Conservation (phyloP, 1,140 invertebrate species). For the Aphelinus atriplicis region DNA sequence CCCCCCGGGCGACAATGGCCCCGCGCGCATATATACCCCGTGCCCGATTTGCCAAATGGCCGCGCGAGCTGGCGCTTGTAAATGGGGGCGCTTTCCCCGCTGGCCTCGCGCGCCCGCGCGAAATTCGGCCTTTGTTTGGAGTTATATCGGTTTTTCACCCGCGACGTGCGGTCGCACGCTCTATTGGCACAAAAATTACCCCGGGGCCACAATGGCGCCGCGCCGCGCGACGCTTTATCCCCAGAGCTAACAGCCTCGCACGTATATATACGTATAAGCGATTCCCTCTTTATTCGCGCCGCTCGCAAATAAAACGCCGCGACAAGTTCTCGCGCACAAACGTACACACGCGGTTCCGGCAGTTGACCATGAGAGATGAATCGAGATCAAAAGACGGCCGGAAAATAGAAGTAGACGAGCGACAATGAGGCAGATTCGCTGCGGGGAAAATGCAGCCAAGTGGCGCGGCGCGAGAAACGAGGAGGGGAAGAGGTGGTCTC, state of each 20-base stretch:
- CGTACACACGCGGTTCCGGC: not conserved
- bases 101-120: not conserved
- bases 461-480: too few species aligned
- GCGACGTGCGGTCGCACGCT: not conserved
- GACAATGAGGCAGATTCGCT: not conserved
- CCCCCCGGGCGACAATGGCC: too few species aligned
- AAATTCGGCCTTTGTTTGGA: slow-evolving; percentile 20
- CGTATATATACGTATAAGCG: not conserved
- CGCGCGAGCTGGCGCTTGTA: not conserved
- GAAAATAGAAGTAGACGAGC: too few species aligned
- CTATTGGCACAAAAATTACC: slow-evolving; percentile 28
- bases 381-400: not conserved
- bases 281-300: too few species aligned
- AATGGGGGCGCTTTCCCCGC: not conserved
- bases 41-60: slow-evolving; percentile 1
- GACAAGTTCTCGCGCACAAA: too few species aligned
- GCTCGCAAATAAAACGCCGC: too few species aligned
- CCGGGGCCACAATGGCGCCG: not conserved
- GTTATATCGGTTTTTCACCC: slow-evolving; percentile 21
- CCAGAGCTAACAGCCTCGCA: slow-evolving; percentile 1
- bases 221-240: not conserved
- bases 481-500: too few species aligned
- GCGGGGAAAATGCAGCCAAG: not conserved
- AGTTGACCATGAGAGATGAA: not conserved
- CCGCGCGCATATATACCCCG: not conserved